phyloP scores from a whole-genome alignment of 2,888 invertebrate species.

The Scaptomyza flava region DNA sequence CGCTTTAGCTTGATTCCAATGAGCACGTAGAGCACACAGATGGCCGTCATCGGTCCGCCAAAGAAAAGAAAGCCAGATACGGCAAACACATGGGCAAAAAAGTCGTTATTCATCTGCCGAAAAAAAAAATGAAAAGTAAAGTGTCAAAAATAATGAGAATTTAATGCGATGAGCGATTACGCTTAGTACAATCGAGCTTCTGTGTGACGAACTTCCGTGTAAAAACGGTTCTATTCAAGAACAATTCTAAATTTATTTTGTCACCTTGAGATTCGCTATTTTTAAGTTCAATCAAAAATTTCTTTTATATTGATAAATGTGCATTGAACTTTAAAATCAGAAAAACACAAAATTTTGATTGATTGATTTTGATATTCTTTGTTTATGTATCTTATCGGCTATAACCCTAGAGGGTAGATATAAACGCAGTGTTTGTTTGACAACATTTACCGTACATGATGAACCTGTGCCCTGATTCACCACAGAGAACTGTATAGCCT shows the following conservation, averaged over 20 bases:
- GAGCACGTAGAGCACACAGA: slow-evolving; percentile 91
- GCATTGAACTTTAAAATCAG: not conserved
- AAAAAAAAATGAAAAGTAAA: not conserved
- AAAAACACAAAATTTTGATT: not conserved
- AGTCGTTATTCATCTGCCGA: slow-evolving; percentile 83
- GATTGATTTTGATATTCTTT: not conserved
- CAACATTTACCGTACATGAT: slow-evolving; percentile 82
- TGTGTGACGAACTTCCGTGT: not conserved
- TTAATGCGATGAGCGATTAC: slow-evolving; percentile 1
- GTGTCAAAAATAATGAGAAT: slow-evolving; percentile 8
- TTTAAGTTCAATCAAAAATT: no score
- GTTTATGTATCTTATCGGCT: not conserved
- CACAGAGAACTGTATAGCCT: slow-evolving; percentile 86
- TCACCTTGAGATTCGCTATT: no score
- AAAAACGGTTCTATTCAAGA: not conserved
- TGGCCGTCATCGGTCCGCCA: slow-evolving; percentile 93
- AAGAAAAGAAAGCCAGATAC: slow-evolving; percentile 93
- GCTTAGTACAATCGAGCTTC: no score
- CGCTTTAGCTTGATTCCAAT: slow-evolving; percentile 90
- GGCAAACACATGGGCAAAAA: slow-evolving; percentile 89
- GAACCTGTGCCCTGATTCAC: slow-evolving; percentile 73
- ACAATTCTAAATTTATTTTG: no score
- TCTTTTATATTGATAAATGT: not conserved
- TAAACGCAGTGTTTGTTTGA: not conserved
- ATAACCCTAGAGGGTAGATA: not conserved